These are phyloP conservation scores for Diarsia mendica DNA, from an alignment of 2,888 invertebrate species.

Conservation along the genomic window DNA sequence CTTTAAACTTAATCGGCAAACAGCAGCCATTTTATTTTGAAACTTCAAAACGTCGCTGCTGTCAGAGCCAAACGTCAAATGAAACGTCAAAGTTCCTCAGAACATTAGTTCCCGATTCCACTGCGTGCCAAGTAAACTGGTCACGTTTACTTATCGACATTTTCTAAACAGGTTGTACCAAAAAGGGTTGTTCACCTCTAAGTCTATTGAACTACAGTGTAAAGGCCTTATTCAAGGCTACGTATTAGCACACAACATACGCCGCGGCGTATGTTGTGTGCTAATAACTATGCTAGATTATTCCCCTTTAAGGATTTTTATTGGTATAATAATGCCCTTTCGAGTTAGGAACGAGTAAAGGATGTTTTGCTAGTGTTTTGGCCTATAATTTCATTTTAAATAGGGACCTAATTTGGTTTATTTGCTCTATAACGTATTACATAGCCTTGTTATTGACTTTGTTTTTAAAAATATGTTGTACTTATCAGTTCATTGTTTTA, in stretches of 20 bases:
- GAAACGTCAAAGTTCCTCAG: slow-evolving; percentile 23
- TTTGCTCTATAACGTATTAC: background rate
- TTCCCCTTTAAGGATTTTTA: slow-evolving; percentile 44
- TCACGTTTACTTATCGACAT: slow-evolving; percentile 61
- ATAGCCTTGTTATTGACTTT: background rate
- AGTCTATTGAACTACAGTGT: slow-evolving; percentile 73
- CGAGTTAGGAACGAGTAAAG: slow-evolving; percentile 7
- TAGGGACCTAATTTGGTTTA: background rate
- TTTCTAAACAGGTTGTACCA: slow-evolving; percentile 76
- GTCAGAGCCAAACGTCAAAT: slow-evolving; percentile 23
- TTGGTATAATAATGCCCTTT: slow-evolving; percentile 29
- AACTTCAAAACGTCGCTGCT: background rate
- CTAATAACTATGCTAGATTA: slow-evolving; percentile 56
- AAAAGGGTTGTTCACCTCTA: slow-evolving; percentile 78
- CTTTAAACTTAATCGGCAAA: slow-evolving; percentile 22
- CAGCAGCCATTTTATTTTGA: slow-evolving; percentile 33
- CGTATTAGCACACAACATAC: too few relatives aligned
- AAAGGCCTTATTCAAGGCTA: slow-evolving; percentile 73
- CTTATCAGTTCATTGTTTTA: background rate
- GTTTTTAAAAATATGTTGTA: background rate
- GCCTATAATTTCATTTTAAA: background rate
- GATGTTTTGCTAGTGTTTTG: background rate
- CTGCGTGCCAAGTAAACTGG: slow-evolving; percentile 34
- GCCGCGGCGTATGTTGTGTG: slow-evolving; percentile 51
- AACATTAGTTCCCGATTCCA: slow-evolving; percentile 24